Conservation (phyloP, 30 jellyfish, hydroid and myxozoan genomes). For the Aurelia aurita region DNA sequence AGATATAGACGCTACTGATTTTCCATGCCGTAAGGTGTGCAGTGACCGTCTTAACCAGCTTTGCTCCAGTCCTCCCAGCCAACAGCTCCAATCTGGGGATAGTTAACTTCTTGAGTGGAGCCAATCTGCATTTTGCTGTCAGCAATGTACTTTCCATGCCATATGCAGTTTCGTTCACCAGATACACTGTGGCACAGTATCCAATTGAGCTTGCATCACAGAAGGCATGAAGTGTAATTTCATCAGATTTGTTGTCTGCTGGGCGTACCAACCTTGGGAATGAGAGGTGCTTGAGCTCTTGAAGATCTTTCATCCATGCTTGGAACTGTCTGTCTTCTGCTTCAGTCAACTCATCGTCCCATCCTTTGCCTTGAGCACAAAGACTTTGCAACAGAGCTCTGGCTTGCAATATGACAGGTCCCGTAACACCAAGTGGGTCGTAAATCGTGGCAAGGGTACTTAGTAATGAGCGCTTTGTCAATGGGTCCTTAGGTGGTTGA, state of each 20-base stretch:
- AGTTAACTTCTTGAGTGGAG: conserved; percentile 8
- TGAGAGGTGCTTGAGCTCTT: conserved; percentile 4
- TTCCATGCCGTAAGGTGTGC: conserved; percentile 15
- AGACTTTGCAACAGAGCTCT: background rate
- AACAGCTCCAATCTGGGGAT: conserved; percentile 36
- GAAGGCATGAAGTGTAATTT: conserved; percentile 3
- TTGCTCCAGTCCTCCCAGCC: conserved; percentile 31
- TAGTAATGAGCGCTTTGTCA: conserved; percentile 10
- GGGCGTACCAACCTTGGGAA: conserved; percentile 1
- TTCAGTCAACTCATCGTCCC: conserved; percentile 37
- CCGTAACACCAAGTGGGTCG: conserved; percentile 47
- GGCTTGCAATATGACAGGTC: conserved; percentile 19
- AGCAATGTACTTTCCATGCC: background rate
- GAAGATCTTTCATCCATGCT: background rate
- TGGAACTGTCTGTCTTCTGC: conserved; percentile 20
- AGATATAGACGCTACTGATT: conserved; percentile 9
- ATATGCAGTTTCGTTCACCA: background rate
- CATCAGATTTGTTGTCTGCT: background rate
- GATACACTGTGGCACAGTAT: conserved; percentile 43
- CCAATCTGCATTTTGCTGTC: conserved; percentile 40
- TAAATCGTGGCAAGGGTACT: conserved; percentile 22
- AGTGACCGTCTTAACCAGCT: background rate
- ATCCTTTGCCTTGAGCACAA: conserved; percentile 12
- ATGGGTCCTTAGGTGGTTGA: background rate
- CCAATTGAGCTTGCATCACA: conserved; percentile 56